Base-by-base conservation (phyloP, 2,113 vertebrate species). In the Gobio gobio region DNA sequence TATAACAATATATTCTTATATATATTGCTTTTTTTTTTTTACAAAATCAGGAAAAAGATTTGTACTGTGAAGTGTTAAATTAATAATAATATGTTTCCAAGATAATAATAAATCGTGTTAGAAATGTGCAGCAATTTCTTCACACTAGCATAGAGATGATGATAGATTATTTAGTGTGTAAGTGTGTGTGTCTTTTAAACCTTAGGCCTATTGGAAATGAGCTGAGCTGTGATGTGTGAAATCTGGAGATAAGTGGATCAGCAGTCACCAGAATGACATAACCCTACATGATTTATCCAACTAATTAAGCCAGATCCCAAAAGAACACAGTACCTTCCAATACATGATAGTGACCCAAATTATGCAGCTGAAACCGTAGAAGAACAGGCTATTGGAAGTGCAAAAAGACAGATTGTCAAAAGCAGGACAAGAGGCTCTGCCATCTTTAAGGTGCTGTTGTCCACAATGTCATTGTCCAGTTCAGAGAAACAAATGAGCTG, bases 231-330 rank as follows among this genome's bases (percentile, higher is more conserved):
- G 49, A 68, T 54, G 45, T 78, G 59, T 77, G 58, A 84, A 77
- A 76, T 64, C 13, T 64, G 72, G 43, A 47, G 83, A 76, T 84
- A 64, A 76, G 76, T 77, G 59, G 43, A 84, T 18, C 24, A 33
- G 72, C 3, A 64, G 14, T 36, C 74, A 68, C 68, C 29, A 56
- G 58, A 58, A 54, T 45, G 33, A 40, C 64, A 26, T 51, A 77
- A 78, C 43, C 0, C 58, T 72, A 64, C 16, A 5, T 58, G 75
- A 58, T 79, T 72, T 59, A 58, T 20, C 54, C 6, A 12, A 63
- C 26, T 22, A 26, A 61, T 36, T 18, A 18, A 61, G 18, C 72
- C 49, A 85, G 40, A 85, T 79, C 24, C 33, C 76, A 47, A 22
- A 61, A 76, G 54, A 58, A 64, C 6, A 13, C 58, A 36, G 1